Evolutionary conservation across 1,140 invertebrate genomes (phyloP).

Genomic region (Pinna nobilis): DNA sequence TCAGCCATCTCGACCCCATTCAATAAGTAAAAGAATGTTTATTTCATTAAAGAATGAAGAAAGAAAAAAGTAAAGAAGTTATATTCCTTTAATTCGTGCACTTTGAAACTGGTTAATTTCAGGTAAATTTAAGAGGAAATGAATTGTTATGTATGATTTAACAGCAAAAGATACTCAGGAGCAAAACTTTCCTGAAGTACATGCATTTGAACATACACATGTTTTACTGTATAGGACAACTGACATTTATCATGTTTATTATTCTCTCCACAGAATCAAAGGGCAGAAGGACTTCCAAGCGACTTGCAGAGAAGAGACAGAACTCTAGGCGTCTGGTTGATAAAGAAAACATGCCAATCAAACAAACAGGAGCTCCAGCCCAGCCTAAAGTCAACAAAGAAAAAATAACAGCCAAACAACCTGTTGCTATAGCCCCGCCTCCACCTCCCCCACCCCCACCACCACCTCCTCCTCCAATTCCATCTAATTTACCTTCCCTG

Average conservation of each 20-base stretch:
- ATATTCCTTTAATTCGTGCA: no score
- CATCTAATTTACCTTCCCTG: background rate
- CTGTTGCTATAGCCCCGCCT: background rate
- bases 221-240: background rate
- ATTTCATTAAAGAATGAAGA: no score
- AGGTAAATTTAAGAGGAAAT: no score
- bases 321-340: background rate
- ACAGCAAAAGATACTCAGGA: no score
- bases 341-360: constrained; percentile 26
- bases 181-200: background rate
- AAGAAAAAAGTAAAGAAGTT: no score
- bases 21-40: no score
- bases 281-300: constrained; percentile 42
- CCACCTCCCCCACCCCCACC: constrained; percentile 15
- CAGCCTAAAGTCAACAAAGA: no score
- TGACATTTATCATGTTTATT: background rate
- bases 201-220: background rate
- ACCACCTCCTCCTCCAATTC: constrained; percentile 21
- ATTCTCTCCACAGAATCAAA: constrained; percentile 41
- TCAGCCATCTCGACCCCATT: no score
- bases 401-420: background rate
- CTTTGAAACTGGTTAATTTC: no score
- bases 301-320: constrained; percentile 34
- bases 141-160: no score
- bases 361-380: background rate